phyloP scores from a whole-genome alignment of 2,797 vertebrate genomes.

The Tokudaia tokunoshimensis region DNA sequence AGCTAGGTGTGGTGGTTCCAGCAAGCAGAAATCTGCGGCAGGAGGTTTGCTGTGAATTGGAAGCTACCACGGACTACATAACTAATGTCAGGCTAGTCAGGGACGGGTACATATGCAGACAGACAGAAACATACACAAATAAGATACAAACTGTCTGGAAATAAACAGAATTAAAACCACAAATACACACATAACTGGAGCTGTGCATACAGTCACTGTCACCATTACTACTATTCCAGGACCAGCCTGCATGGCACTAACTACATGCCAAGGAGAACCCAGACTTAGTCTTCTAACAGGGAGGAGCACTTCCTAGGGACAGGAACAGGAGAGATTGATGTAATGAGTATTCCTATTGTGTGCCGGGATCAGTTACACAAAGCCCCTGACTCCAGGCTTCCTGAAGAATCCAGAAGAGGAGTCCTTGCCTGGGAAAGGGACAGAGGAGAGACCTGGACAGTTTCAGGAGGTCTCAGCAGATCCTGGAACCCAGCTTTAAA shows the following conservation, averaged over 20 bases:
- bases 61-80: background rate
- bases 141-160: background rate
- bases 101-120: background rate
- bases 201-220: background rate
- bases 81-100: background rate
- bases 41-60: background rate
- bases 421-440: rapidly evolving
- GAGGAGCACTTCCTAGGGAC: background rate
- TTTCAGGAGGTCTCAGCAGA: background rate
- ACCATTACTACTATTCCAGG: background rate
- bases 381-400: background rate
- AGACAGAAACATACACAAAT: background rate
- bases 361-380: background rate
- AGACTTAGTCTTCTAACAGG: background rate
- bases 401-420: background rate
- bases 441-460: too few relatives aligned
- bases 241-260: background rate
- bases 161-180: background rate
- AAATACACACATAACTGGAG: background rate
- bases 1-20: background rate
- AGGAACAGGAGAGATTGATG: background rate
- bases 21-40: background rate
- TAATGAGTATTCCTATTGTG: background rate
- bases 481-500: constrained; percentile 2
- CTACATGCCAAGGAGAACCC: background rate